Evolutionary conservation across 2,797 vertebrate species (phyloP).

Genomic region (Caiman crocodilus): DNA sequence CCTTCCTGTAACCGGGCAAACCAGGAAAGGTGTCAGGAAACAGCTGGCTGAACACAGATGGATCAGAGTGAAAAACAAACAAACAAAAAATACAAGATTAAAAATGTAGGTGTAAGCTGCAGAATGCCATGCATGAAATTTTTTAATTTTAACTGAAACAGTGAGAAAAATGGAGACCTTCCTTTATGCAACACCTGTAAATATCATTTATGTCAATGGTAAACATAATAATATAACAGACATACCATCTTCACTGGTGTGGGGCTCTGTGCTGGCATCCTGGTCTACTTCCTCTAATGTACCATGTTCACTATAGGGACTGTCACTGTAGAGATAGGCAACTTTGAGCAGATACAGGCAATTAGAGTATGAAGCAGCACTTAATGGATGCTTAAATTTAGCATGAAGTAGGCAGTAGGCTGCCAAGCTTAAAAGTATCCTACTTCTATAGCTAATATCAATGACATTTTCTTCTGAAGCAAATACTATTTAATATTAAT

Average conservation of each 20-base stretch:
- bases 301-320: constrained; percentile 97
- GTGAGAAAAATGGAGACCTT: constrained; percentile 16
- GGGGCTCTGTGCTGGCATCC: constrained; percentile 92
- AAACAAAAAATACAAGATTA: constrained; percentile 21
- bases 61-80: constrained; percentile 42
- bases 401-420: background rate
- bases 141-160: constrained; percentile 32
- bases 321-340: constrained; percentile 86
- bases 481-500: background rate
- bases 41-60: constrained; percentile 62
- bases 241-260: constrained; percentile 98
- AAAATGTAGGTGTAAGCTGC: background rate
- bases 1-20: constrained; percentile 59
- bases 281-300: constrained; percentile 95
- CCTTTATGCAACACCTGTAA: constrained; percentile 23
- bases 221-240: background rate
- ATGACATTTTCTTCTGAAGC: background rate
- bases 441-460: background rate
- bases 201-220: background rate
- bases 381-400: background rate
- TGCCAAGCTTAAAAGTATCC: background rate
- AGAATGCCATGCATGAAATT: constrained; percentile 6
- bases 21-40: constrained; percentile 62
- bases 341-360: background rate
- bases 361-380: background rate